A percentile compares a stretch with the other conserved stretches of the same genome.
Evolutionary conservation across 2,113 vertebrate genomes (phyloP).

Genomic region (Epinephelus fuscoguttatus): DNA sequence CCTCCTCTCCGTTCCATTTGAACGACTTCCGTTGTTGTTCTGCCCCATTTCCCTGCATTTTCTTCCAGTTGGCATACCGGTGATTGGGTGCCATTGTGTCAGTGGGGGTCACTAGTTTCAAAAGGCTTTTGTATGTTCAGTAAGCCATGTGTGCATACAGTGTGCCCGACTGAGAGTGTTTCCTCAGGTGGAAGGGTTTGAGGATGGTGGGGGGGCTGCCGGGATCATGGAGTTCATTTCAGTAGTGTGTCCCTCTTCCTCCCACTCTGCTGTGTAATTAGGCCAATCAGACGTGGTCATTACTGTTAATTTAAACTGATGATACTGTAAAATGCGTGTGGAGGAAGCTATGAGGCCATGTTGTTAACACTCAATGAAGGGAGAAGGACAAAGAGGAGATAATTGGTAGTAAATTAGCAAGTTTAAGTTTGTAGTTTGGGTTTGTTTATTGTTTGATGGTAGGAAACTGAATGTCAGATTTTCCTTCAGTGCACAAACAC

Average conservation of each 20-base stretch:
- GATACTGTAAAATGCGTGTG: slow-evolving; percentile 22
- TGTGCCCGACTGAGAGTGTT: slow-evolving; percentile 6
- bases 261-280: slow-evolving; percentile 27
- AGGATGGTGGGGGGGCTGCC: neutral
- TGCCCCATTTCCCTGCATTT: slow-evolving; percentile 34
- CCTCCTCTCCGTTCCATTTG: neutral
- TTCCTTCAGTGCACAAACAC: neutral
- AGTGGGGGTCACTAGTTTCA: slow-evolving; percentile 16
- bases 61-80: slow-evolving; percentile 1
- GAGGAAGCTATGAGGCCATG: slow-evolving; percentile 6
- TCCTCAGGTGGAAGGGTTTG: slow-evolving; percentile 5
- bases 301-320: slow-evolving; percentile 53
- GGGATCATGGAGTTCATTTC: slow-evolving; percentile 27
- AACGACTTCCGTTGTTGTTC: slow-evolving; percentile 20
- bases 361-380: neutral
- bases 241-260: neutral
- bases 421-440: neutral
- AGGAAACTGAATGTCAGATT: neutral
- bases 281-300: slow-evolving; percentile 41
- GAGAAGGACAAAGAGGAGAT: slow-evolving; percentile 19
- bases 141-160: neutral
- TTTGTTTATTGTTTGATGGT: neutral
- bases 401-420: neutral
- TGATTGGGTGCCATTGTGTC: slow-evolving; percentile 35
- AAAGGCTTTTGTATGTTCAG: neutral